A percentile compares a stretch with the other conserved stretches of the same genome.
These are phyloP conservation scores for Panthera uncia DNA, from an alignment of 2,113 vertebrate species.

Conservation along the genomic window DNA sequence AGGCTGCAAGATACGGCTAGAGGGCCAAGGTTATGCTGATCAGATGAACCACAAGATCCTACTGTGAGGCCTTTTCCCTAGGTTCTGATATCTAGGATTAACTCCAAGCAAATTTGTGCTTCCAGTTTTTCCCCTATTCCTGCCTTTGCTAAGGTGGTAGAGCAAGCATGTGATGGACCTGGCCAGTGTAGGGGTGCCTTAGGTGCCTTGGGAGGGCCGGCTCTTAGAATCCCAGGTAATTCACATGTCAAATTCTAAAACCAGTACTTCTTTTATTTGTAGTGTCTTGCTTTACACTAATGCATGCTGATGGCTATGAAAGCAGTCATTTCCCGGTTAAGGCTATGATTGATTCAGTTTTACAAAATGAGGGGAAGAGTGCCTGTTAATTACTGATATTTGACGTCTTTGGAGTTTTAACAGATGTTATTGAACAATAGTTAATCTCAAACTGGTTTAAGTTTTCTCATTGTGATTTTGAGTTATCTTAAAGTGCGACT, in stretches of 20 bases:
- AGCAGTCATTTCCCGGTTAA: background rate
- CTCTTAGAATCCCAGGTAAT: background rate
- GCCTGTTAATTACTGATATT: background rate
- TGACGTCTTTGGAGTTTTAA: constrained; percentile 31
- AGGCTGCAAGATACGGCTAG: background rate
- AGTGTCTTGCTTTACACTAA: constrained; percentile 4
- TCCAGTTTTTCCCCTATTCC: background rate
- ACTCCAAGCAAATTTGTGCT: background rate
- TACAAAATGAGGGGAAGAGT: background rate
- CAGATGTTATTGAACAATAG: background rate
- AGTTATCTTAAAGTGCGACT: constrained; percentile 36
- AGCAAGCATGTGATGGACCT: background rate
- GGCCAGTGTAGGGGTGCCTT: background rate
- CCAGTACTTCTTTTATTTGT: background rate
- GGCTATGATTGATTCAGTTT: background rate
- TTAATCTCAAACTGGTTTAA: constrained; percentile 34
- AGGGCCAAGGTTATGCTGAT: background rate
- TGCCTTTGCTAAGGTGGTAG: background rate
- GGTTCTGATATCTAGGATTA: background rate
- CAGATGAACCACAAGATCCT: background rate
- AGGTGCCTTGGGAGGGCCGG: background rate
- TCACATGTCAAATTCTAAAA: background rate
- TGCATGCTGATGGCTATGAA: background rate
- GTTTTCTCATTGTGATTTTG: background rate
- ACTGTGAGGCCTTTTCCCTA: background rate